Conservation (phyloP, 2,797 vertebrate genomes). For the Cercopithecus hamlyni region DNA sequence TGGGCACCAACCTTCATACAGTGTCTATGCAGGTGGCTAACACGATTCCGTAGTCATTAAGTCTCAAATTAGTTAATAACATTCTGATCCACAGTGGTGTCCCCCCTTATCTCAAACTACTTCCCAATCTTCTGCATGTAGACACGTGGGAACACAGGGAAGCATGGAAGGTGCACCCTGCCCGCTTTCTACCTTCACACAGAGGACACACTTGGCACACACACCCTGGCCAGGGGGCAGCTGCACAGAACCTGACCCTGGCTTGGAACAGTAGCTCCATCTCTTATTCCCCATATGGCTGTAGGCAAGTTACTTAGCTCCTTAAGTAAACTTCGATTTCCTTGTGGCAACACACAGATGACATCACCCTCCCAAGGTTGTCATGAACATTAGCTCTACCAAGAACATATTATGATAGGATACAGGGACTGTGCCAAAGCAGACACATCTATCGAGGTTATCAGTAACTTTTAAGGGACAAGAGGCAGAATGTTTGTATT, state of each 20-base stretch:
- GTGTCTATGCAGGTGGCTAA: rapidly evolving
- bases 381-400: neutral
- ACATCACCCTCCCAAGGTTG: rapidly evolving
- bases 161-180: neutral
- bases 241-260: neutral
- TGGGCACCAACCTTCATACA: rapidly evolving
- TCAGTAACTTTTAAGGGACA: neutral
- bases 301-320: neutral
- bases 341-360: neutral
- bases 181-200: rapidly evolving
- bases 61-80: neutral
- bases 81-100: too few relatives aligned
- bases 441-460: neutral
- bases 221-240: neutral
- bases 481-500: neutral
- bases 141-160: too few relatives aligned
- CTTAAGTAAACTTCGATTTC: neutral
- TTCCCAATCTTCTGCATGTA: neutral
- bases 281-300: rapidly evolving
- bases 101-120: neutral
- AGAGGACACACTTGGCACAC: neutral
- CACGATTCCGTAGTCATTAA: rapidly evolving
- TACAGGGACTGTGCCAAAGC: rapidly evolving
- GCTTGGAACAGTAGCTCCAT: neutral
- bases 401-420: neutral